These are phyloP conservation scores for Oscheius sp. DNA, from an alignment of 2,888 invertebrate genomes.

Conservation along the genomic window DNA sequence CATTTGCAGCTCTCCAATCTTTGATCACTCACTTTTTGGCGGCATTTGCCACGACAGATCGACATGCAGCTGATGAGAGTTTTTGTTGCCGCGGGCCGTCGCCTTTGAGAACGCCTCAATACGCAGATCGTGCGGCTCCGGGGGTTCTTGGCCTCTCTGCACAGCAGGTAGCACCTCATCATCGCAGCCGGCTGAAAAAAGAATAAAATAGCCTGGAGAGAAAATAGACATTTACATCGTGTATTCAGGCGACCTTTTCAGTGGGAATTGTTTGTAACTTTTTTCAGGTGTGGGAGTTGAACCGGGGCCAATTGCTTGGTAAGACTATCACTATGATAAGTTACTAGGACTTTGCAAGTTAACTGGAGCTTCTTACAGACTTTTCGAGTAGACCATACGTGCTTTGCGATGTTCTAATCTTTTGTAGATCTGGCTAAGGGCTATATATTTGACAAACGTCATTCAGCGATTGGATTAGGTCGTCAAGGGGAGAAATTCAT, in stretches of 20 bases:
- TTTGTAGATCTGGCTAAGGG: too few species aligned
- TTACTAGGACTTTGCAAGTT: too few species aligned
- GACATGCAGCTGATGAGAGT: conserved; percentile 63
- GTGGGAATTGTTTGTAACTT: neutral
- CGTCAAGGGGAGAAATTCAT: too few species aligned
- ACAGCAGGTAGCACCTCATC: conserved; percentile 43
- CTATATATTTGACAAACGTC: too few species aligned
- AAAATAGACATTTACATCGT: neutral
- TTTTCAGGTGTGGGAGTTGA: neutral
- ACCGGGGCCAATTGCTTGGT: neutral
- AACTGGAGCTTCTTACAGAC: too few species aligned
- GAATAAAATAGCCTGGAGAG: neutral
- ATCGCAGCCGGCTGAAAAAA: conserved; percentile 65
- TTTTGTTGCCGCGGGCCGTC: conserved; percentile 36
- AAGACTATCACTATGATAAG: too few species aligned
- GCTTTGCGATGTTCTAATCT: too few species aligned
- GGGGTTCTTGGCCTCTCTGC: conserved; percentile 48
- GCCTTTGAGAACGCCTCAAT: conserved; percentile 67
- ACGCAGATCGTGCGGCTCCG: conserved; percentile 69
- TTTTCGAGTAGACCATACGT: too few species aligned
- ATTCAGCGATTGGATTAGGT: too few species aligned
- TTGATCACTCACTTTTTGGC: conserved; percentile 58
- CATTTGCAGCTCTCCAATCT: too few species aligned
- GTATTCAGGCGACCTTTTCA: neutral
- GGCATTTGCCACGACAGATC: conserved; percentile 72